These are phyloP conservation scores for Aspidiotus destructor DNA, from an alignment of 2,888 invertebrate genomes.

Conservation along the genomic window DNA sequence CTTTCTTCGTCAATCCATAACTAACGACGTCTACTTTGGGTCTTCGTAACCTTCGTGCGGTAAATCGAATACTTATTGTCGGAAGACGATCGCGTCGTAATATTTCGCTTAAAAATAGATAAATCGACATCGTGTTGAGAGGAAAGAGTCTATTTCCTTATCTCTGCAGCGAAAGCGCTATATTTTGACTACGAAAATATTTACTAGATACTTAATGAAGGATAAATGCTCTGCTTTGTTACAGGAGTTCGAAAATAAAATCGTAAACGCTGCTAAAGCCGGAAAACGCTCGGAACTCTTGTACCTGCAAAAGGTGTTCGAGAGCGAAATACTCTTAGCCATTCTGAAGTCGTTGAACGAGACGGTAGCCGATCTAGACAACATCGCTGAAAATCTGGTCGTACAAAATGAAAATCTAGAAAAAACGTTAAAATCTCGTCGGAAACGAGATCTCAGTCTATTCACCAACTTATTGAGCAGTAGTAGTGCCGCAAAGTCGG, in stretches of 20 bases:
- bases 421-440: constrained; percentile 31
- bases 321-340: constrained; percentile 24
- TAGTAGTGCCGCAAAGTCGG: constrained; percentile 36
- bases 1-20: constrained; percentile 22
- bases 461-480: constrained; percentile 38
- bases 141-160: too few species aligned
- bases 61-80: too few species aligned
- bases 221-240: not conserved
- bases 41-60: too few species aligned
- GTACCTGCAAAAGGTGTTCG: constrained; percentile 20
- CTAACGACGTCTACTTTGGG: not conserved
- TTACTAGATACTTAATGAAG: not conserved
- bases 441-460: constrained; percentile 38
- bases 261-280: constrained; percentile 19
- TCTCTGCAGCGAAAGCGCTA: too few species aligned
- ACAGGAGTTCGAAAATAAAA: constrained; percentile 30
- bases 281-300: constrained; percentile 20
- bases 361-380: not conserved
- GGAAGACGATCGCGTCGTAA: too few species aligned
- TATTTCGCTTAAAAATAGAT: too few species aligned
- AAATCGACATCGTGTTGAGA: too few species aligned
- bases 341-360: constrained; percentile 23
- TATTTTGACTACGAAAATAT: not conserved
- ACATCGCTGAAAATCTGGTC: constrained; percentile 14
- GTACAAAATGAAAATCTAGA: constrained; percentile 6